Base-by-base conservation (phyloP, 2,113 vertebrate genomes). In the Sialia sialis region DNA sequence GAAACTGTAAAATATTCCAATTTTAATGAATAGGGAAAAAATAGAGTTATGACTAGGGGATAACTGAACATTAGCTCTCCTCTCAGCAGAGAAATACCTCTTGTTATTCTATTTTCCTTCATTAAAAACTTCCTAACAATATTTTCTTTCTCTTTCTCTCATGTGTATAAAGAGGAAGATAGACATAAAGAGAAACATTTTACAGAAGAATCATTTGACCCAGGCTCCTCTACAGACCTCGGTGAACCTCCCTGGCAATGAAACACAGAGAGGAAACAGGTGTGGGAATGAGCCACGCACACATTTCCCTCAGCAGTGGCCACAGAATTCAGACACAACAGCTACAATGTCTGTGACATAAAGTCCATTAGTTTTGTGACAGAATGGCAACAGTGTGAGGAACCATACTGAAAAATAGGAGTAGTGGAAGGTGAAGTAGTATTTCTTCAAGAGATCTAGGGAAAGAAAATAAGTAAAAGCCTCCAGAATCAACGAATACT, bases 191-290 rank as follows among this genome's bases (percentile, higher is more conserved):
- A 96, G 58, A 89, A 90, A 75, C 9, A 6, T 72, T 93, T 84
- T 81, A 78, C 54, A 72, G 80, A 89, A 89, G 78, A 94, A 80
- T 72, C 1, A 0, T 68, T 91, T 93, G 78, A 93, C 70, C 38
- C 51, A 68, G 62, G 67, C 52, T 92, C 26, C 55, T 95, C 63
- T 79, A 74, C 51, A 85, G 68, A 70, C 82, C 68, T 72, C 1
- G 0, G 59, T 67, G 75, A 84, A 63, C 48, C 59, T 72, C 84
- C 46, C 51, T 93, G 84, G 84, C 88, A 91, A 32, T 56, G 87
- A 87, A 95, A 90, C 85, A 79, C 48, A 55, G 36, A 73, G 89
- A 93, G 94, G 93, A 95, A 95, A 68, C 95, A 96, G 96, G 95
- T 95, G 95, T 94, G 78, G 81, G 70, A 91, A 74, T 63, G 69